Base-by-base conservation (phyloP, 2,888 invertebrate genomes). In the Nymphalis urticae region DNA sequence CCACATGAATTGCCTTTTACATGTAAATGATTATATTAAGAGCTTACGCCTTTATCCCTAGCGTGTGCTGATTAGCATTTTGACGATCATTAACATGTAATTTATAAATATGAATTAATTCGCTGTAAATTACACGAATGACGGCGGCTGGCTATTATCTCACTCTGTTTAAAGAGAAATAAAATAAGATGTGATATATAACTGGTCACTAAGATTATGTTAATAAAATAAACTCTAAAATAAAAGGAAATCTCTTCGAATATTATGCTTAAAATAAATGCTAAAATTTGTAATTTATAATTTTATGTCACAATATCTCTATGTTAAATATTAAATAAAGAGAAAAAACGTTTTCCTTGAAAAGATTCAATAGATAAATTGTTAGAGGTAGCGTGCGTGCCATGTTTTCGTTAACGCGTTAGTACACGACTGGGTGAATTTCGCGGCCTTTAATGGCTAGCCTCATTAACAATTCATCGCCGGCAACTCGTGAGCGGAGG, bases 371-470 rank as follows among this genome's bases (percentile, higher is more conserved):
- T 66, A 67, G 70, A 71, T 73, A 69, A 69, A 69, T 62, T 64
- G 62, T 69, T 69, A 66, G 68, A 69, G 62, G 75, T 76, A 75
- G 77, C 79, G 80, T 87, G 89, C 88, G 88, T 90, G 89, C 79
- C 77, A 79, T 85, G 83, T 86, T 89, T 89, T 84, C 82, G 85
- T 88, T 84, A 83, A 82, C 86, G 82, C 82, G 82, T 84, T 81
- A 84, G 82, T 83, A 80, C 80, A 77, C 81, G 80, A 80, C 79
- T 80, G 81, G 80, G 83, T 87, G 85, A 89, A 89, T 72, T 89
- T 88, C 84, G 88, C 90, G 90, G 88, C 91, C 90, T 92, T 92
- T 90, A 87, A 88, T 86, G 86, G 85, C 81, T 81, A 78, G 77
- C 77, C 83, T 87, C 86, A 89, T 92, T 87, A 92, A 83, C 71